Conservation (phyloP, 2,888 invertebrate genomes). For the Sphinx pinastri region DNA sequence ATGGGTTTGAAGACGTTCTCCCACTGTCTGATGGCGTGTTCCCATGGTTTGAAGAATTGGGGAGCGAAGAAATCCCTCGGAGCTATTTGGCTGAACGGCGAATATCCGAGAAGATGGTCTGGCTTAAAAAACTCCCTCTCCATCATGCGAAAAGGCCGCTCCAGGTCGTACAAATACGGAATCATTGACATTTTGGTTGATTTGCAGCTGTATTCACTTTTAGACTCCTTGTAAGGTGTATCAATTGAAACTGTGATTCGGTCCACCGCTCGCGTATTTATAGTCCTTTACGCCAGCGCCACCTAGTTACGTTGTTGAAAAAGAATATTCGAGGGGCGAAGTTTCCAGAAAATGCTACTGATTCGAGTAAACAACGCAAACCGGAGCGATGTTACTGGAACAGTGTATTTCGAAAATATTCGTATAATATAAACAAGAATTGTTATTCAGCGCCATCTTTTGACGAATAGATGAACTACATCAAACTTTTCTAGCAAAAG, state of each 20-base stretch:
- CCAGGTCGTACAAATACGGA: conserved; percentile 61
- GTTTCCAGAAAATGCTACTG: conserved; percentile 35
- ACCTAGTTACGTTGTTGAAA: conserved; percentile 38
- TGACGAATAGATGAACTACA: conserved; percentile 46
- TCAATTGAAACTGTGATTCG: conserved; percentile 10
- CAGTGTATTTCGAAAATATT: conserved; percentile 25
- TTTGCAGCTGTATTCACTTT: conserved; percentile 29
- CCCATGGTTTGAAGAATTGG: conserved; percentile 50
- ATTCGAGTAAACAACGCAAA: conserved; percentile 26
- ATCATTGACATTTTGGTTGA: conserved; percentile 62
- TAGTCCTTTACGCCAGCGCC: conserved; percentile 46
- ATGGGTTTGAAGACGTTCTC: conserved; percentile 56
- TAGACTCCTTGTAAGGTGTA: not conserved
- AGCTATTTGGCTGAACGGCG: conserved; percentile 44
- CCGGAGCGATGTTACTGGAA: conserved; percentile 29
- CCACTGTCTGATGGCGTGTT: conserved; percentile 46
- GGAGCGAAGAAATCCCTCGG: conserved; percentile 46
- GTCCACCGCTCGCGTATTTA: conserved; percentile 43
- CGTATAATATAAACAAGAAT: not conserved
- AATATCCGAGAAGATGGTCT: conserved; percentile 46
- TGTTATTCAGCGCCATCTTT: conserved; percentile 51
- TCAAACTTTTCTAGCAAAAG: not conserved
- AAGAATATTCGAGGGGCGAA: conserved; percentile 39
- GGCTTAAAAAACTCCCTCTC: conserved; percentile 63
- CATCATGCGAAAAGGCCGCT: conserved; percentile 64